Evolutionary conservation across 2,113 vertebrate genomes (phyloP).

Genomic region (cattle (Bos taurus)): DNA sequence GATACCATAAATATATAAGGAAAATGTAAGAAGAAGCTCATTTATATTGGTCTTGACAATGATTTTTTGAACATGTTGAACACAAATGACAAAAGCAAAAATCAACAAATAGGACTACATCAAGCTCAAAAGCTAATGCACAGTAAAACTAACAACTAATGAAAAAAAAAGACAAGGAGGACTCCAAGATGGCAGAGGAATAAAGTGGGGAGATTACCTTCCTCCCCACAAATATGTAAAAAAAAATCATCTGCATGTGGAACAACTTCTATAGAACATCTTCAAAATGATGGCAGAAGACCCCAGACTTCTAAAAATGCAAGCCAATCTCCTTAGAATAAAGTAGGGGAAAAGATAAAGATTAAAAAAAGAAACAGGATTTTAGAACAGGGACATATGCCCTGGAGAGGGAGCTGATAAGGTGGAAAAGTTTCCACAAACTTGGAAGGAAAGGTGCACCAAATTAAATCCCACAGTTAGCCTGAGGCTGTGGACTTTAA

Average conservation of each 20-base stretch:
- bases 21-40: background rate
- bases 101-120: background rate
- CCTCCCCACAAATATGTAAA: background rate
- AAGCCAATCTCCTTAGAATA: background rate
- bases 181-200: background rate
- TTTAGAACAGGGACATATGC: background rate
- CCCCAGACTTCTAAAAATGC: background rate
- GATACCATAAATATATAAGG: background rate
- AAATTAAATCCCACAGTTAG: background rate
- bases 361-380: background rate
- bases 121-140: background rate
- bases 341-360: background rate
- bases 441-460: background rate
- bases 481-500: background rate
- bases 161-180: background rate
- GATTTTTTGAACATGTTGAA: background rate
- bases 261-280: background rate
- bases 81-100: background rate
- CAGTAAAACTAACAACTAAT: background rate
- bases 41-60: background rate
- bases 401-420: background rate
- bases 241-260: background rate
- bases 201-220: background rate
- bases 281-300: background rate
- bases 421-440: background rate